phyloP scores from a whole-genome alignment of 2,888 invertebrate genomes.

The Sarcophaga carnaria region DNA sequence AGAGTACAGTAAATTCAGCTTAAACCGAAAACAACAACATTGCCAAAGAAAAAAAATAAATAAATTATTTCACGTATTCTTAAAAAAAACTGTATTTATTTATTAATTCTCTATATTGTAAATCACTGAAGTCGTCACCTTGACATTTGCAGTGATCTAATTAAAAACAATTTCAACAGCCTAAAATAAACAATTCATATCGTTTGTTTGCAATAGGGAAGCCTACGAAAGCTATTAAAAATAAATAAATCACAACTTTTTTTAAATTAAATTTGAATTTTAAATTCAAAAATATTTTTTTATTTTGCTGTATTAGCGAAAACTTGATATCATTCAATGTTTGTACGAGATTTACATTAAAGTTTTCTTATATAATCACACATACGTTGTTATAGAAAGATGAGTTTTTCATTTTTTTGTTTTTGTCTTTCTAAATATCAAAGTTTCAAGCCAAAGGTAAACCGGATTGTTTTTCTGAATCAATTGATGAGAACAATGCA shows the following conservation, averaged over 20 bases:
- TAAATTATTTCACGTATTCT: too few relatives aligned
- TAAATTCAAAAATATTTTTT: neutral
- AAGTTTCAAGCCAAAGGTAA: conserved; percentile 58
- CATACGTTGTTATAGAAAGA: conserved; percentile 8
- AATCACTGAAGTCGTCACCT: neutral
- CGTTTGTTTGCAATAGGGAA: conserved; percentile 30
- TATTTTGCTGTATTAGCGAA: neutral
- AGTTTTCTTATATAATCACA: neutral
- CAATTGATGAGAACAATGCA: conserved; percentile 60
- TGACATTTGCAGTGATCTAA: neutral
- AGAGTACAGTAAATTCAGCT: too few relatives aligned
- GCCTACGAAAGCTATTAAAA: conserved; percentile 5
- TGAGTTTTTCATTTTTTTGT: conserved; percentile 20
- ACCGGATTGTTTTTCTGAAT: conserved; percentile 62
- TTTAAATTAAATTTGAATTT: neutral
- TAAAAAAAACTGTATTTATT: too few relatives aligned
- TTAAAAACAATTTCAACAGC: neutral
- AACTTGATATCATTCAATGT: neutral
- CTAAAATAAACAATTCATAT: neutral
- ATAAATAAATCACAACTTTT: conserved; percentile 50
- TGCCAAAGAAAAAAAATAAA: too few relatives aligned
- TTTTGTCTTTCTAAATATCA: conserved; percentile 60
- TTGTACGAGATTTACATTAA: neutral
- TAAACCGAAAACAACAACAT: too few relatives aligned
- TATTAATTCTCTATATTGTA: too few relatives aligned